Conservation (phyloP, 2,888 invertebrate species). For the Caenorhabditis uteleia region DNA sequence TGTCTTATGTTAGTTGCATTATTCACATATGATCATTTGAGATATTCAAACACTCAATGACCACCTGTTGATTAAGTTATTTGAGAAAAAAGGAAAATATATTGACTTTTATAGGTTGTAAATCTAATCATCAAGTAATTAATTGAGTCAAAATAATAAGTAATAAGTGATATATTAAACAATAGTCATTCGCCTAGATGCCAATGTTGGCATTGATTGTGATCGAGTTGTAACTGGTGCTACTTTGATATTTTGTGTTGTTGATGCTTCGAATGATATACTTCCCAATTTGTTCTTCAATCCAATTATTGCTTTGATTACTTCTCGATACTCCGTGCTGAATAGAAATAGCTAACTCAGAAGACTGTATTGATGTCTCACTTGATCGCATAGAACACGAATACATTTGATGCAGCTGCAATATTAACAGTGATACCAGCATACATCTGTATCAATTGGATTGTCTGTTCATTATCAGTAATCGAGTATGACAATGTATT, state of each 20-base stretch:
- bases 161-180: too few relatives aligned
- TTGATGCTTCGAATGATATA: conserved; percentile 22
- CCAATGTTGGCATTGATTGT: conserved; percentile 4
- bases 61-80: too few relatives aligned
- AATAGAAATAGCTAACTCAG: not conserved
- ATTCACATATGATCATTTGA: too few relatives aligned
- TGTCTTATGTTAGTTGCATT: too few relatives aligned
- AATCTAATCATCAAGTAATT: too few relatives aligned
- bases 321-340: conserved; percentile 33
- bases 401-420: conserved; percentile 35
- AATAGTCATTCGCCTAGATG: conserved; percentile 20
- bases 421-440: conserved; percentile 44
- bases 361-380: conserved; percentile 10
- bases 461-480: conserved; percentile 6
- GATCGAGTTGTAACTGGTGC: conserved; percentile 4
- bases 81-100: too few relatives aligned
- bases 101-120: too few relatives aligned
- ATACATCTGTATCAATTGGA: conserved; percentile 38
- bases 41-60: too few relatives aligned
- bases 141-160: not conserved
- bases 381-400: conserved; percentile 43
- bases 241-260: conserved; percentile 18
- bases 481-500: conserved; percentile 25
- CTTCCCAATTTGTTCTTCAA: not conserved
- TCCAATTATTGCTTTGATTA: conserved; percentile 23